Evolutionary conservation across 2,113 vertebrate genomes (phyloP), one percentile per base, ranked within the genome.

Genomic region (Oryzias javanicus): DNA sequence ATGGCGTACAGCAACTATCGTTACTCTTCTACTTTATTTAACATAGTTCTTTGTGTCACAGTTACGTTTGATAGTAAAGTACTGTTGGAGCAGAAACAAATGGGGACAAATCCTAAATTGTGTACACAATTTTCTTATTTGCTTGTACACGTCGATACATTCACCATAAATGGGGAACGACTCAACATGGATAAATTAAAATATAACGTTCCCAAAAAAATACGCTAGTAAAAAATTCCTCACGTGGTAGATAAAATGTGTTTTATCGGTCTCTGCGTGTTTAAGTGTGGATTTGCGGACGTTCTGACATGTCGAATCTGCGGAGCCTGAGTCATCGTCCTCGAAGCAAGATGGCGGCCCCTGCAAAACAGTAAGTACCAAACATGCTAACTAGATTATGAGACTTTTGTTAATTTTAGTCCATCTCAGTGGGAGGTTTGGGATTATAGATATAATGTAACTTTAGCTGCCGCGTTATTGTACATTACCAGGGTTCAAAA

Each of bases 291-390:
- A 0, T 3, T 57, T 5, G 4, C 0, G 18, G 2, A 52, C 51
- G 27, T 54, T 14, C 2, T 18, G 2, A 35, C 49, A 51, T 86
- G 64, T 55, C 76, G 88, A 89, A 89, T 86, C 76, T 82, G 83
- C 47, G 6, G 55, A 1, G 16, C 15, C 18, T 14, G 50, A 35
- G 24, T 75, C 44, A 44, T 41, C 64, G 49, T 19, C 44, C 62
- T 48, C 27, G 48, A 12, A 64, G 59, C 68, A 86, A 89, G 66
- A 89, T 89, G 88, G 88, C 88, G 78, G 60, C 47, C 59, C 88
- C 88, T 65, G 64, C 80, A 1, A 89, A 89, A 75, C 88, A 88
- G 88, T 89, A 44, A 86, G 86, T 82, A 10, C 17, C 57, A 40
- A 57, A 67, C n/a, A 60, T 19, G 65, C 64, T 78, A 74, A 64